A percentile compares a stretch with the other conserved stretches of the same genome.
Conservation (phyloP, 2,797 vertebrate genomes). For the Anguilla marmorata region DNA sequence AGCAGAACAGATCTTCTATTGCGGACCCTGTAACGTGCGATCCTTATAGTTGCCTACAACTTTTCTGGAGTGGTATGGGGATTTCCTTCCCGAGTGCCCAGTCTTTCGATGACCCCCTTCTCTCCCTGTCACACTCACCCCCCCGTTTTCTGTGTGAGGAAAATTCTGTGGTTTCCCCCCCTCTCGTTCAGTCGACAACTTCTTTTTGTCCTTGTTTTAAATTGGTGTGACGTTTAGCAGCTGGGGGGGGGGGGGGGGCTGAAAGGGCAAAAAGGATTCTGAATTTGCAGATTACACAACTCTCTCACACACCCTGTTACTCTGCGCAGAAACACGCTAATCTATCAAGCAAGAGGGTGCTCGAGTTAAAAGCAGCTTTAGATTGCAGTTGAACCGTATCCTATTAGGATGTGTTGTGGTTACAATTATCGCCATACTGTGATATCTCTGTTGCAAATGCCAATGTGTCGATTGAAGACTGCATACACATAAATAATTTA, state of each 20-base stretch:
- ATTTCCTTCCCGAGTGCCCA: constrained; percentile 36
- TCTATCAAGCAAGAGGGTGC: constrained; percentile 51
- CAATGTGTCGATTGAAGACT: not conserved
- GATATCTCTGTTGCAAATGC: not conserved
- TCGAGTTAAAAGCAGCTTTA: constrained; percentile 53
- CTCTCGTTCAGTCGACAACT: constrained; percentile 60
- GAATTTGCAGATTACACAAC: constrained; percentile 66
- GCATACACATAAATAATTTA: not conserved
- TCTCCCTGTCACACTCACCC: constrained; percentile 48
- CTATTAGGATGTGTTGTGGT: constrained; percentile 56
- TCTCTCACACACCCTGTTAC: constrained; percentile 22
- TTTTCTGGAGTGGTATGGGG: constrained; percentile 10
- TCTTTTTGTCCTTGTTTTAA: constrained; percentile 68
- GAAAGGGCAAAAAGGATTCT: constrained; percentile 44
- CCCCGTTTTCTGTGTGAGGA: constrained; percentile 18
- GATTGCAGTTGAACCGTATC: constrained; percentile 58
- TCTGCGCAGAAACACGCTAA: constrained; percentile 43
- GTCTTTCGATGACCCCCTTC: constrained; percentile 54
- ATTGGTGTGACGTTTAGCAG: constrained; percentile 63
- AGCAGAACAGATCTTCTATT: not conserved
- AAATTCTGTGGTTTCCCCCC: constrained; percentile 49
- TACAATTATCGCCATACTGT: not conserved
- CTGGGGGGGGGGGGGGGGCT: constrained; percentile 56
- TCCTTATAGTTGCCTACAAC: not conserved
- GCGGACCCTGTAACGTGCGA: not conserved